phyloP scores from a whole-genome alignment of 2,797 vertebrate species.

The Hippocampus kuda region DNA sequence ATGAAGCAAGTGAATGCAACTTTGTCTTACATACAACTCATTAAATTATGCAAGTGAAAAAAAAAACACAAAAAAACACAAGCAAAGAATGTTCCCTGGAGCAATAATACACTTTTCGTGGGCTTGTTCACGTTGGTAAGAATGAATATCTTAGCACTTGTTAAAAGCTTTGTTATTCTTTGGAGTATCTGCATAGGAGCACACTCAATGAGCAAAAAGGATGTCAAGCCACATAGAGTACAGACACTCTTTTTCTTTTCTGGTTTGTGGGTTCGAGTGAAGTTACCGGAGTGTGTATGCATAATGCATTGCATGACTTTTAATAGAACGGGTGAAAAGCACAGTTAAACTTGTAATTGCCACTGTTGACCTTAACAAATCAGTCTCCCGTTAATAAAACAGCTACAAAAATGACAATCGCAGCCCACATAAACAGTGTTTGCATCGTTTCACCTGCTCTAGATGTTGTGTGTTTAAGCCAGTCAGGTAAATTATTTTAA shows the following conservation, averaged over 20 bases:
- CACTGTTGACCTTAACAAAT: slow-evolving; percentile 35
- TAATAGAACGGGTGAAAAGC: slow-evolving; percentile 22
- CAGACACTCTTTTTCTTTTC: slow-evolving; percentile 23
- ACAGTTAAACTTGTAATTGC: slow-evolving; percentile 57
- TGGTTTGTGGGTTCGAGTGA: slow-evolving; percentile 19
- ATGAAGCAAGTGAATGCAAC: slow-evolving; percentile 67
- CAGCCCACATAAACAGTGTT: slow-evolving; percentile 20
- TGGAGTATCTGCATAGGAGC: slow-evolving; percentile 27
- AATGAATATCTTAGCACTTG: slow-evolving; percentile 59
- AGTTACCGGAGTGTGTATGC: slow-evolving; percentile 24
- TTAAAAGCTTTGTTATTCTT: slow-evolving; percentile 57
- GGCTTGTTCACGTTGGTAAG: slow-evolving; percentile 47
- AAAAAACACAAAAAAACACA: slow-evolving; percentile 32
- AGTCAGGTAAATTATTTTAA: slow-evolving; percentile 33
- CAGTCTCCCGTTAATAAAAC: slow-evolving; percentile 10
- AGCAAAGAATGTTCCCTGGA: slow-evolving; percentile 47
- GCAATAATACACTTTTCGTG: slow-evolving; percentile 49
- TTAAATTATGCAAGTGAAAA: slow-evolving; percentile 67
- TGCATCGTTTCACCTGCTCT: slow-evolving; percentile 9
- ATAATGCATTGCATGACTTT: slow-evolving; percentile 36
- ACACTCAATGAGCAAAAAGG: slow-evolving; percentile 28
- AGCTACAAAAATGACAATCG: slow-evolving; percentile 32
- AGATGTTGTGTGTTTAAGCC: slow-evolving; percentile 10
- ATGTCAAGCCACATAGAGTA: slow-evolving; percentile 23
- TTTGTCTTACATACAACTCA: slow-evolving; percentile 66